Percentiles rank a stretch among this genome's conserved stretches.
These are phyloP conservation scores for Magallana ariakensis DNA, from an alignment of 1,140 invertebrate species.

Conservation along the genomic window DNA sequence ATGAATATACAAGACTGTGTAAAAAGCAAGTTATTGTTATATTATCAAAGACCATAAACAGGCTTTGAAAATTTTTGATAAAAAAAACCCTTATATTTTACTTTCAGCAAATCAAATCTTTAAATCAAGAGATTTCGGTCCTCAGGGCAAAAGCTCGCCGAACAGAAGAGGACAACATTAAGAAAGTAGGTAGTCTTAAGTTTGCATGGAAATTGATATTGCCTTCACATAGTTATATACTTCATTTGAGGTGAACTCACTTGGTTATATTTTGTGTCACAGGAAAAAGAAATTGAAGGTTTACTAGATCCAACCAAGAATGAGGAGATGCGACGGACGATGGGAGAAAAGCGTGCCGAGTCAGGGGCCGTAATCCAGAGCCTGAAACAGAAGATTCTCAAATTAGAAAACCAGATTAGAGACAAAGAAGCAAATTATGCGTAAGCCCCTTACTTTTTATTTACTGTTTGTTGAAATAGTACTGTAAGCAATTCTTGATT, in stretches of 20 bases:
- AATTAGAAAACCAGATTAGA: slow-evolving; percentile 76
- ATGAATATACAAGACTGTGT: neutral
- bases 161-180: slow-evolving; percentile 77
- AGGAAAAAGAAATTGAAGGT: slow-evolving; percentile 78
- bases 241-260: neutral
- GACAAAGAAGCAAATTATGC: slow-evolving; percentile 75
- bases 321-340: slow-evolving; percentile 75
- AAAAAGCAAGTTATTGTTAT: neutral
- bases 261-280: slow-evolving; percentile 47
- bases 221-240: neutral
- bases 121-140: slow-evolving; percentile 73
- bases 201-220: neutral
- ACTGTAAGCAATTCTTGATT: no score
- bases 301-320: slow-evolving; percentile 78
- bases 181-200: slow-evolving; percentile 67
- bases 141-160: slow-evolving; percentile 75
- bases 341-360: slow-evolving; percentile 75
- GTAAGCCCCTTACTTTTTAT: slow-evolving; percentile 64
- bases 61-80: neutral
- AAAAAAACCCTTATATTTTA: slow-evolving; percentile 35
- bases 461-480: no score
- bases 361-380: slow-evolving; percentile 77
- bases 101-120: slow-evolving; percentile 70
- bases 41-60: neutral
- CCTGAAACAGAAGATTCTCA: slow-evolving; percentile 78